These are phyloP conservation scores for Neosalanx taihuensis DNA, from an alignment of 2,797 vertebrate genomes.

Conservation along the genomic window DNA sequence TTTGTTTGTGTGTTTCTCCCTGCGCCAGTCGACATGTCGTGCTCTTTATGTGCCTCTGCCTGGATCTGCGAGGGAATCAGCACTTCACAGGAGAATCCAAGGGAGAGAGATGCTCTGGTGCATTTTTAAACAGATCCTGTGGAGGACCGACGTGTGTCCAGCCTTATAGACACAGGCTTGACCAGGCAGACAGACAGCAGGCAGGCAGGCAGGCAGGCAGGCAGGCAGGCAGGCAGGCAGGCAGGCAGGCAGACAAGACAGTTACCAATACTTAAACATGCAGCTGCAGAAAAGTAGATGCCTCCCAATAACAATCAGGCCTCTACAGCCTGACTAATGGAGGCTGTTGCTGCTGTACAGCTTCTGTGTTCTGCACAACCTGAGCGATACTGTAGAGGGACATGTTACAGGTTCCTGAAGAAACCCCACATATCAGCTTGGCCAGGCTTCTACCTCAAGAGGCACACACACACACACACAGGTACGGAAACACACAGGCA, in stretches of 20 bases:
- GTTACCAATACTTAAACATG: neutral
- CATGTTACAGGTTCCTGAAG: neutral
- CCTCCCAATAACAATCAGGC: neutral
- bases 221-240: neutral
- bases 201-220: conserved; percentile 14
- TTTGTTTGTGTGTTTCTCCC: conserved; percentile 62
- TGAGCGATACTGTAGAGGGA: neutral
- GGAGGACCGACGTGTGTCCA: conserved; percentile 69
- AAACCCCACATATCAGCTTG: conserved; percentile 6
- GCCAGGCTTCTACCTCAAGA: conserved; percentile 13
- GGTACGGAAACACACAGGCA: conserved; percentile 1
- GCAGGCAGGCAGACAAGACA: neutral
- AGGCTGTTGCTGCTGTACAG: neutral
- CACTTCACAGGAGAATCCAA: conserved; percentile 66
- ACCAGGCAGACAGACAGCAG: neutral
- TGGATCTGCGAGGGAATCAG: conserved; percentile 61
- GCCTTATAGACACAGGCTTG: conserved; percentile 38
- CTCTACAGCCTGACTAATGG: neutral
- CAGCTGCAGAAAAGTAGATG: neutral
- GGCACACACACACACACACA: conserved; percentile 21
- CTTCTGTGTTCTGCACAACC: neutral
- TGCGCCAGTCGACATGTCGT: conserved; percentile 58
- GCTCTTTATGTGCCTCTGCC: conserved; percentile 63
- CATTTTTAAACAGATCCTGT: conserved; percentile 63
- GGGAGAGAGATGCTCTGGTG: conserved; percentile 60